These are phyloP conservation scores for Ceratosolen solmsi DNA, from an alignment of 1,140 invertebrate species.

Conservation along the genomic window DNA sequence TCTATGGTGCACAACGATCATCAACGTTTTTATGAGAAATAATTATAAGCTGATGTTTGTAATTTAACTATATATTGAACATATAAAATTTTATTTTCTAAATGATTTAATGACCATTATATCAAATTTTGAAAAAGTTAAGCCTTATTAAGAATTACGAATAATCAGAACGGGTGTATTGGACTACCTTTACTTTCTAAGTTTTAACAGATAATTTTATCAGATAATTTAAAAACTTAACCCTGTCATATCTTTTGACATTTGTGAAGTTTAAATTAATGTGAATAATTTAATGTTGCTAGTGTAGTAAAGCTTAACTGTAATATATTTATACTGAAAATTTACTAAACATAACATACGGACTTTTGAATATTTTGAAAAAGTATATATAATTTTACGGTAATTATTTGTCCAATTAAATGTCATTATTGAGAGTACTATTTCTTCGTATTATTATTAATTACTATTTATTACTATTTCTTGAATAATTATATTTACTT, in stretches of 20 bases:
- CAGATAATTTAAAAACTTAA: slow-evolving; percentile 1
- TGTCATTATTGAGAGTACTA: too few species aligned
- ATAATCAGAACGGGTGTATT: neutral
- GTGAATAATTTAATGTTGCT: neutral
- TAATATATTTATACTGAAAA: neutral
- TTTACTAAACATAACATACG: neutral
- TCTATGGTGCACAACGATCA: too few species aligned
- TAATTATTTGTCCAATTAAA: too few species aligned
- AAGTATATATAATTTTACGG: neutral
- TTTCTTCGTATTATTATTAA: too few species aligned
- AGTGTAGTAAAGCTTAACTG: neutral
- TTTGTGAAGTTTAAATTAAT: slow-evolving; percentile 17
- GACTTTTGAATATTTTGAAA: neutral
- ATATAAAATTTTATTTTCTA: neutral
- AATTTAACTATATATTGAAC: too few species aligned
- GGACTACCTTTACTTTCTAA: neutral
- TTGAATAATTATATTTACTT: too few species aligned
- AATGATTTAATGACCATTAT: neutral
- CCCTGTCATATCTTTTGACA: slow-evolving; percentile 7
- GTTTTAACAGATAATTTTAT: neutral
- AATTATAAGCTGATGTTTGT: too few species aligned
- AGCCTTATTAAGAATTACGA: neutral
- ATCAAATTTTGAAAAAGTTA: neutral
- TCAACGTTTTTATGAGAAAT: too few species aligned
- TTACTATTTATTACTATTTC: too few species aligned